These are phyloP conservation scores for Melipona quadrifasciata DNA, from an alignment of 1,140 invertebrate species.

Conservation along the genomic window DNA sequence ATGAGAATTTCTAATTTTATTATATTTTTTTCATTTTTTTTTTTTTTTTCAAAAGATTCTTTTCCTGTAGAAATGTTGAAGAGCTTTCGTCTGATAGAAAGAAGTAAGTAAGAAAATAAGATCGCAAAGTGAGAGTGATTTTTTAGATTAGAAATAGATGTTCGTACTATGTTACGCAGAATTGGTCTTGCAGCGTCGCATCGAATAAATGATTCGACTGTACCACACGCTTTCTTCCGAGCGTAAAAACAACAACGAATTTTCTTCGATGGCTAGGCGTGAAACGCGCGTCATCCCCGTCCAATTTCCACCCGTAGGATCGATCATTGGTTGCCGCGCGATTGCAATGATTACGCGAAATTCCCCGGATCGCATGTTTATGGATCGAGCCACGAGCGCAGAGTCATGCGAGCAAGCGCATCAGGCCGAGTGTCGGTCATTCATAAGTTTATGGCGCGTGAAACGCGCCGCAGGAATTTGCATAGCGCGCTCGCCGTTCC, in stretches of 20 bases:
- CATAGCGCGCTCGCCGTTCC: constrained; percentile 49
- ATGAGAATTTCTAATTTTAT: no score
- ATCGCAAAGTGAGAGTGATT: no score
- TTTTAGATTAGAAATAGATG: no score
- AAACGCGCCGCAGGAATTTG: constrained; percentile 54
- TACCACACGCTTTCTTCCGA: neutral
- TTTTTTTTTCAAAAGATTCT: no score
- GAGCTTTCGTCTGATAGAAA: no score
- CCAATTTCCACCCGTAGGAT: neutral
- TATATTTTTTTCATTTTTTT: no score
- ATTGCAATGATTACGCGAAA: constrained; percentile 12
- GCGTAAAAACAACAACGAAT: no score
- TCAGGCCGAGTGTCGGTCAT: constrained; percentile 39
- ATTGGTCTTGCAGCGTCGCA: no score
- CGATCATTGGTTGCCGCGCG: neutral
- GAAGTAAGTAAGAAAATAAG: no score
- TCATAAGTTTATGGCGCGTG: constrained; percentile 67
- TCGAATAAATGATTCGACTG: no score
- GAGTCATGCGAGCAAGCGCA: neutral
- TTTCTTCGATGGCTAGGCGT: neutral
- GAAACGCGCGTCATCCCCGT: neutral
- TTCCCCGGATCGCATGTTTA: constrained; percentile 9
- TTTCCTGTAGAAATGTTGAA: no score
- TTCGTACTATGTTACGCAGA: no score
- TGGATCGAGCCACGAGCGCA: constrained; percentile 1